A percentile compares a stretch with the other conserved stretches of the same genome.
These are phyloP conservation scores for Lasioglossum villosulum DNA, from an alignment of 2,888 invertebrate genomes.

Conservation along the genomic window DNA sequence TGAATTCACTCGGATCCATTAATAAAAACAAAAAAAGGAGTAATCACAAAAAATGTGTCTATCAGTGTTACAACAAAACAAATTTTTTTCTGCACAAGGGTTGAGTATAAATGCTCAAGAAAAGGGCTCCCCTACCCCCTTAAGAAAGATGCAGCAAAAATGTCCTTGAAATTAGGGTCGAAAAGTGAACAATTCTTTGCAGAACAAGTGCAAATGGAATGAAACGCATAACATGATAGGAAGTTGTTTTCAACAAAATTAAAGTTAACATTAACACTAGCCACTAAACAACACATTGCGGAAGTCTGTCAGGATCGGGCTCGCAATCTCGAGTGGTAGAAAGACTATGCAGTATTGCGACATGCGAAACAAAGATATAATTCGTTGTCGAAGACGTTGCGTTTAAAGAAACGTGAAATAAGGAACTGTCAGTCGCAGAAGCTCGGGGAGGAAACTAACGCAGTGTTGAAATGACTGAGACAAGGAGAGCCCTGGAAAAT, in stretches of 20 bases:
- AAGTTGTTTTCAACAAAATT: neutral
- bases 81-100: too few relatives aligned
- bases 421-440: conserved; percentile 4
- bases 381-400: neutral
- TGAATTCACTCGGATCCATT: too few relatives aligned
- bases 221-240: neutral
- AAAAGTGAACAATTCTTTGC: too few relatives aligned
- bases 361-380: neutral
- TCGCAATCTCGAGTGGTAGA: neutral
- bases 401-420: neutral
- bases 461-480: neutral
- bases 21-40: too few relatives aligned
- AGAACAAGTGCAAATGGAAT: too few relatives aligned
- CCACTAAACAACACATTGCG: neutral
- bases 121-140: too few relatives aligned
- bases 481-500: neutral
- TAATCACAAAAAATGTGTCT: too few relatives aligned
- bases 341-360: neutral
- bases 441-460: neutral
- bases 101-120: too few relatives aligned
- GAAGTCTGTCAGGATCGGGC: neutral
- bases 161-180: too few relatives aligned
- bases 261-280: neutral
- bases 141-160: too few relatives aligned
- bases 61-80: too few relatives aligned